Evolutionary conservation across 1,140 invertebrate genomes (phyloP).

Genomic region (Zaprionus inermis): DNA sequence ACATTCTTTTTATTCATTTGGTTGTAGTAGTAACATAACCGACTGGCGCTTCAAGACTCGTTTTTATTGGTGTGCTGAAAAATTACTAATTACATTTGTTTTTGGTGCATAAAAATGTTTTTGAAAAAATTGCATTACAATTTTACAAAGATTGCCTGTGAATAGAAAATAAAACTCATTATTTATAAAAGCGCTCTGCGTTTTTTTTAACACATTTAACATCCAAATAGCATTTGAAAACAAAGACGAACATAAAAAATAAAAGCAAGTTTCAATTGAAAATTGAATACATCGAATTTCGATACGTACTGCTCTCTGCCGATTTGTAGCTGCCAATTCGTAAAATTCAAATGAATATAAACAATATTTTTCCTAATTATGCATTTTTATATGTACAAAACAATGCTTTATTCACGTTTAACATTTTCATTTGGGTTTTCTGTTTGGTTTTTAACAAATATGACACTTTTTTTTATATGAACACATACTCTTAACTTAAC

Average conservation of each 20-base stretch:
- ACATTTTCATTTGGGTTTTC: constrained; percentile 47
- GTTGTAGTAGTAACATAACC: constrained; percentile 25
- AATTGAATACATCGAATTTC: constrained; percentile 38
- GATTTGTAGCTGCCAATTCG: constrained; percentile 65
- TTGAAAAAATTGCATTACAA: constrained; percentile 53
- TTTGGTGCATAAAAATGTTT: constrained; percentile 68
- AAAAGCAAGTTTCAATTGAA: constrained; percentile 51
- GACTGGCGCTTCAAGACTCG: constrained; percentile 10
- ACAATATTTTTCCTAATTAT: constrained; percentile 34
- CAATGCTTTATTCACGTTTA: constrained; percentile 62
- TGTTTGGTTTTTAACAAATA: constrained; percentile 60
- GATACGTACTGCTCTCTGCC: constrained; percentile 70
- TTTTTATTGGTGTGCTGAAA: constrained; percentile 63
- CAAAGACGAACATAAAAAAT: constrained; percentile 46
- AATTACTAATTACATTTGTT: constrained; percentile 54
- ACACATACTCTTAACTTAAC: constrained; percentile 55
- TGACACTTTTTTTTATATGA: constrained; percentile 55
- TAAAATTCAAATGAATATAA: constrained; percentile 34
- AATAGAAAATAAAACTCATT: constrained; percentile 57
- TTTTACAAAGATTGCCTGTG: constrained; percentile 78
- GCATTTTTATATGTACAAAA: constrained; percentile 60
- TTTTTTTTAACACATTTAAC: background rate
- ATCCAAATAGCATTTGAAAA: constrained; percentile 35
- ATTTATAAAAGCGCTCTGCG: constrained; percentile 27
- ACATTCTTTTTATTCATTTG: constrained; percentile 41